phyloP scores from a whole-genome alignment of 1,140 invertebrate species.

The Diachasmimorpha longicaudata region DNA sequence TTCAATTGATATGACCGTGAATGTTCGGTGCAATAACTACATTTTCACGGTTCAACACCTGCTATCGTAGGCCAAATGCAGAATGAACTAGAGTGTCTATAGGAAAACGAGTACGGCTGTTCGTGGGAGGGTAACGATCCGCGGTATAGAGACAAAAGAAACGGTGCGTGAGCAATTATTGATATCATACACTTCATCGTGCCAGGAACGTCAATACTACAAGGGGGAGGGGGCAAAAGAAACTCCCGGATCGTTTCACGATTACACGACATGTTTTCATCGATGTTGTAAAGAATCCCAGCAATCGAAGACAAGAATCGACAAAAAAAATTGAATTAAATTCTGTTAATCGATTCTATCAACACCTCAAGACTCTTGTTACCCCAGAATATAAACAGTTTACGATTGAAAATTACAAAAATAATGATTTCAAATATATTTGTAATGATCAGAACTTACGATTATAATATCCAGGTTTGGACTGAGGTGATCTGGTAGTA shows the following conservation, averaged over 20 bases:
- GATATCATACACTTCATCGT: conserved; percentile 19
- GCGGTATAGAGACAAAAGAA: conserved; percentile 1
- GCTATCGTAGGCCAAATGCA: conserved; percentile 40
- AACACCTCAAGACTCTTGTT: too few species aligned
- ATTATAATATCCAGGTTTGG: conserved; percentile 96
- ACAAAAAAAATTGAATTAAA: too few species aligned
- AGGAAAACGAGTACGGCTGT: neutral
- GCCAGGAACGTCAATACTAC: conserved; percentile 1
- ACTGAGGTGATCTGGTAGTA: conserved; percentile 90
- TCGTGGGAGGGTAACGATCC: neutral
- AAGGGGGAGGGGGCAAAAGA: neutral
- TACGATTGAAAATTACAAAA: too few species aligned
- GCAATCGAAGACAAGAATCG: too few species aligned
- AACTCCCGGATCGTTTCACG: too few species aligned
- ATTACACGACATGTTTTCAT: too few species aligned
- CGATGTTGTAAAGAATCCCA: neutral
- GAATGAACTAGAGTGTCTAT: conserved; percentile 42
- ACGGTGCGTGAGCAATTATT: conserved; percentile 32
- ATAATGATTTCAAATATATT: too few species aligned
- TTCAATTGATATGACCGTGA: neutral
- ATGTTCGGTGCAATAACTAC: conserved; percentile 41
- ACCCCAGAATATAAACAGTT: too few species aligned
- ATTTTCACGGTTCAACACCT: conserved; percentile 51
- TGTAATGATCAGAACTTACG: conserved; percentile 72
- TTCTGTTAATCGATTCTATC: too few species aligned